Conservation (phyloP, 2,113 vertebrate genomes). For the Heliornis fulica region DNA sequence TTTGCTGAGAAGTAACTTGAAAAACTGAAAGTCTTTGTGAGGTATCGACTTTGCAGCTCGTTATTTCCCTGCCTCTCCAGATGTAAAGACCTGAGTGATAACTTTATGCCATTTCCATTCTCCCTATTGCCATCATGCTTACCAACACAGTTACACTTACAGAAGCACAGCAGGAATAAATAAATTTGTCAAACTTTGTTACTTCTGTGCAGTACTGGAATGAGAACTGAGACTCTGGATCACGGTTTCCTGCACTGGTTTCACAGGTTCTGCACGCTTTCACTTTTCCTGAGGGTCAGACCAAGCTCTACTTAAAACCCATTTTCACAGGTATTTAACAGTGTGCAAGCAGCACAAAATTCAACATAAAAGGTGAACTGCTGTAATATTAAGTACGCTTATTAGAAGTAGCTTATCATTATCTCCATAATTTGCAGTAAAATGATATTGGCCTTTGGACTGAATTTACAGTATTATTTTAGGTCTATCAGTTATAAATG, state of each 20-base stretch:
- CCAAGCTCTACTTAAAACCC: neutral
- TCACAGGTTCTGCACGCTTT: neutral
- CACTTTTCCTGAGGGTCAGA: neutral
- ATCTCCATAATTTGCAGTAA: neutral
- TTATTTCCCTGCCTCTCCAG: neutral
- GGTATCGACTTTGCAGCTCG: neutral
- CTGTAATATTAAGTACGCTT: neutral
- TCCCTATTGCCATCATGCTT: fast-evolving
- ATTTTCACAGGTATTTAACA: neutral
- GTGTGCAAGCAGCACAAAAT: neutral
- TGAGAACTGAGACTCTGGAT: neutral
- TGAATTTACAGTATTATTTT: neutral
- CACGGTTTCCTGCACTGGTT: neutral
- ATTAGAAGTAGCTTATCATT: neutral
- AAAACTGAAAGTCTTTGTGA: neutral
- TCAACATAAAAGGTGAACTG: neutral
- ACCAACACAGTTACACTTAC: neutral
- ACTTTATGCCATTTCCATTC: too few species aligned
- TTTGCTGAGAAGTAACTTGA: neutral
- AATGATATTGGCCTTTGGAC: neutral
- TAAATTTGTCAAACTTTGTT: neutral
- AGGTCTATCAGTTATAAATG: neutral
- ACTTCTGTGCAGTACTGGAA: neutral
- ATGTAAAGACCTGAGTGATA: neutral
- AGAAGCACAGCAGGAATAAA: fast-evolving